Evolutionary conservation across 92 coral and sea anemone genomes (phyloP).

Genomic region (Scolanthus callimorphus): DNA sequence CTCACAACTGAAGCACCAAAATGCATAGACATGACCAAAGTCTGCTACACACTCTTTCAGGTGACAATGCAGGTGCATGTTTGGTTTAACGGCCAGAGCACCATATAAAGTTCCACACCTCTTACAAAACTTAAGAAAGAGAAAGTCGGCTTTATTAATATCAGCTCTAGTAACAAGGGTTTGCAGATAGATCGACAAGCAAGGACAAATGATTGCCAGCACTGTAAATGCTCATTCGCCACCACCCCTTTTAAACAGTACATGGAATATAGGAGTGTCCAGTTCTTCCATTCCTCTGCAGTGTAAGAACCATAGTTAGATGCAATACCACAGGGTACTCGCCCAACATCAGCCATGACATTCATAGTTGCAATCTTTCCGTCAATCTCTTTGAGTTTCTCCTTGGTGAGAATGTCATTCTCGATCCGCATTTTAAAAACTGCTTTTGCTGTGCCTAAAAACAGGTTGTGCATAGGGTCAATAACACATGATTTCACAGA

Average conservation of each 20-base stretch:
- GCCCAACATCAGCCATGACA: not conserved
- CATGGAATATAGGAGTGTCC: not conserved
- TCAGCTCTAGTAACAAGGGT: not conserved
- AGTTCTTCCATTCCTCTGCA: not conserved
- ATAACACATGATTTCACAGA: slow-evolving; percentile 14
- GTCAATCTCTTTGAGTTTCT: not conserved
- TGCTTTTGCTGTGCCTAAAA: slow-evolving; percentile 19
- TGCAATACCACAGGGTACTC: not conserved
- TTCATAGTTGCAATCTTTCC: not conserved
- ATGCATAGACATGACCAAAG: not conserved
- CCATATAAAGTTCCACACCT: not conserved
- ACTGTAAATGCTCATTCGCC: not conserved
- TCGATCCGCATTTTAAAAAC: slow-evolving; percentile 12
- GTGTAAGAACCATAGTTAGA: not conserved
- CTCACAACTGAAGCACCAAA: not conserved
- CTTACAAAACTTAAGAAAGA: not conserved
- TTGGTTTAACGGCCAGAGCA: not conserved
- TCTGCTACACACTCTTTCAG: not conserved
- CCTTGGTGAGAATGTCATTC: not conserved
- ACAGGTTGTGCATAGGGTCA: too few relatives aligned
- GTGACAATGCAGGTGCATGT: not conserved
- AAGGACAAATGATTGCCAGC: not conserved
- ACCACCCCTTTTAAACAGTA: not conserved
- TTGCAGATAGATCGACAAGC: not conserved
- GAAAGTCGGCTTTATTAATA: not conserved